Evolutionary conservation across 2,113 vertebrate species (phyloP).

Genomic region (Sisor rabdophorus): DNA sequence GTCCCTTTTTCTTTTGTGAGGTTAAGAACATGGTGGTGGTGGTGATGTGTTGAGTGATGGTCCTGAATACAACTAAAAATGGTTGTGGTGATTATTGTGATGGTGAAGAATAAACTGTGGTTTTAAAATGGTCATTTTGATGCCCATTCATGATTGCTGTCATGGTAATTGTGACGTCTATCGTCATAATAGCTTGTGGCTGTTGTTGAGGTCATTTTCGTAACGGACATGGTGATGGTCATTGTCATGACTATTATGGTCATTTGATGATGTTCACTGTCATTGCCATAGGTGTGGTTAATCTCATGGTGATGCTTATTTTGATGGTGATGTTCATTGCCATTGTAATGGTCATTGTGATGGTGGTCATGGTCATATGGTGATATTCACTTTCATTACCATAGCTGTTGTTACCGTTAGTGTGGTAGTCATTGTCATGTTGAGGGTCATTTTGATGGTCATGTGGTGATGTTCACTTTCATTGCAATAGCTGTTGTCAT

Average conservation of each 20-base stretch:
- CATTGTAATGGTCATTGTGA: neutral
- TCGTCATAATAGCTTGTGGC: too few species aligned
- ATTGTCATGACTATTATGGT: neutral
- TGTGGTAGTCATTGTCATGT: neutral
- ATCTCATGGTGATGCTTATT: neutral
- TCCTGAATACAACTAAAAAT: neutral
- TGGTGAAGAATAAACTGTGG: neutral
- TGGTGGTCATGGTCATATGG: neutral
- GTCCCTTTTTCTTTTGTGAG: neutral
- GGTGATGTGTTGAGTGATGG: too few species aligned
- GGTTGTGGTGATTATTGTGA: neutral
- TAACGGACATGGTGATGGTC: neutral
- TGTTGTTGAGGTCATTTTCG: too few species aligned
- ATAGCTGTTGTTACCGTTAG: neutral
- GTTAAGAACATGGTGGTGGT: neutral
- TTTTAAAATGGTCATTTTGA: neutral
- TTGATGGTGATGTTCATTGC: neutral
- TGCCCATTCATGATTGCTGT: neutral
- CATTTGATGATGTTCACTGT: neutral
- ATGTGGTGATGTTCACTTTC: neutral
- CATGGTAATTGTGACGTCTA: neutral
- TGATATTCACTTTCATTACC: neutral
- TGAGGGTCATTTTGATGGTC: neutral
- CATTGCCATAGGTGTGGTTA: neutral
- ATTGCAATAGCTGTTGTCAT: neutral